A percentile compares a stretch with the other conserved stretches of the same genome.
Evolutionary conservation across 2,888 invertebrate species (phyloP).

Genomic region (Deilephila porcellus): DNA sequence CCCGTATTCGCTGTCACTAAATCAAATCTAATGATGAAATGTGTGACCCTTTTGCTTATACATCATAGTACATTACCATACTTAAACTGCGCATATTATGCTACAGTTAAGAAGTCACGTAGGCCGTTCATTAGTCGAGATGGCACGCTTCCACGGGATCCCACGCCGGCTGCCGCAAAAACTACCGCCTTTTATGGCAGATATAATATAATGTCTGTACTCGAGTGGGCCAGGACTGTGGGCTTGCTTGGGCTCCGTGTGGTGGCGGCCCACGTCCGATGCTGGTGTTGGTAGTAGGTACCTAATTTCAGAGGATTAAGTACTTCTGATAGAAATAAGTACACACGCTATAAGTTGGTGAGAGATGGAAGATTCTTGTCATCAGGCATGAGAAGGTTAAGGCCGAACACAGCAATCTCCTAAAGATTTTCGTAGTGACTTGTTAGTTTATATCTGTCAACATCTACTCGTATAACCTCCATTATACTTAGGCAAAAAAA

Average conservation of each 20-base stretch:
- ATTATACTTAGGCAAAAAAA: too few species aligned
- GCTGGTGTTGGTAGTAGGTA: not conserved
- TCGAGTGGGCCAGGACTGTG: conserved; percentile 5
- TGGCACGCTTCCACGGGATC: conserved; percentile 33
- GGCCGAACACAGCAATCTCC: too few species aligned
- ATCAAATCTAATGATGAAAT: too few species aligned
- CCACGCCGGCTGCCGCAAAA: conserved; percentile 45
- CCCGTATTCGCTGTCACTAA: too few species aligned
- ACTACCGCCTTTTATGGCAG: conserved; percentile 44
- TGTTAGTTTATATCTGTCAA: too few species aligned
- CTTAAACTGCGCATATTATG: conserved; percentile 9
- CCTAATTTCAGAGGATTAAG: too few species aligned
- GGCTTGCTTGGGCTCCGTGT: not conserved
- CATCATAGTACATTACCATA: not conserved
- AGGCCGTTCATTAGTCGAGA: conserved; percentile 31
- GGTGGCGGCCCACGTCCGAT: not conserved
- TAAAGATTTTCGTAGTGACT: too few species aligned
- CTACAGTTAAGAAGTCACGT: conserved; percentile 23
- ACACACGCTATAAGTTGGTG: not conserved
- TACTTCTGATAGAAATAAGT: too few species aligned
- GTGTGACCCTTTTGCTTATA: too few species aligned
- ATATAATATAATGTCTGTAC: conserved; percentile 36
- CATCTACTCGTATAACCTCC: too few species aligned
- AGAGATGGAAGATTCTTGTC: too few species aligned
- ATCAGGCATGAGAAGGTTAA: too few species aligned